Evolutionary conservation across 2,888 invertebrate genomes (phyloP).

Genomic region (Platycheirus albimanus): DNA sequence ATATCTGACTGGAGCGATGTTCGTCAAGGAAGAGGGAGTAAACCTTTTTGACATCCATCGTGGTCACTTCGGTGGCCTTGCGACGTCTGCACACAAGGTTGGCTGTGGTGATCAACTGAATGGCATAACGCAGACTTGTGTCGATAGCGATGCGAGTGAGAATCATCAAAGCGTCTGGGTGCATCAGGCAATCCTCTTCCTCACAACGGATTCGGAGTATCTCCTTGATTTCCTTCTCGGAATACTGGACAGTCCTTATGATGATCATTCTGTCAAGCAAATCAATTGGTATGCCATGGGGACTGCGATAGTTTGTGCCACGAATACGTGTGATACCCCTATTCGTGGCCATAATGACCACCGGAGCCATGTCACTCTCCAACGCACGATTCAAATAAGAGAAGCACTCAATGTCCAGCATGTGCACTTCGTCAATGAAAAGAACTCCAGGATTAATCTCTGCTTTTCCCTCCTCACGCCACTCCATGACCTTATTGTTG

Average conservation of each 20-base stretch:
- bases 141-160: slow-evolving; percentile 96
- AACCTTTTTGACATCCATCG: slow-evolving; percentile 97
- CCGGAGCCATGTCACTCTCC: slow-evolving; percentile 98
- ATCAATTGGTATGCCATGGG: slow-evolving; percentile 99
- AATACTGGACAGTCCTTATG: slow-evolving; percentile 94
- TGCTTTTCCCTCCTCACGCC: slow-evolving; percentile 99
- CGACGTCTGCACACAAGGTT: slow-evolving; percentile 95
- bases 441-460: slow-evolving; percentile 99
- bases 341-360: slow-evolving; percentile 99
- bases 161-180: slow-evolving; percentile 94
- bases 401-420: slow-evolving; percentile 99
- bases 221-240: slow-evolving; percentile 93
- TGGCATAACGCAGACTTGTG: slow-evolving; percentile 97
- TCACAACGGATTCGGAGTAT: slow-evolving; percentile 97
- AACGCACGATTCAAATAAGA: slow-evolving; percentile 98
- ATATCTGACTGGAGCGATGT: slow-evolving; percentile 94
- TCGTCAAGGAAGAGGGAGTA: slow-evolving; percentile 98
- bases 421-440: slow-evolving; percentile 98
- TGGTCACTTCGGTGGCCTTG: slow-evolving; percentile 91
- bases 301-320: slow-evolving; percentile 96
- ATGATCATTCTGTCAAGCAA: slow-evolving; percentile 97
- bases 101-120: slow-evolving; percentile 98
- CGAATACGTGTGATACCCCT: slow-evolving; percentile 96
- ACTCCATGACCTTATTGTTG: slow-evolving; percentile 97
- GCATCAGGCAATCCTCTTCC: slow-evolving; percentile 98